phyloP scores from a whole-genome alignment of 92 coral and sea anemone species.

The Pocillopora grandis region DNA sequence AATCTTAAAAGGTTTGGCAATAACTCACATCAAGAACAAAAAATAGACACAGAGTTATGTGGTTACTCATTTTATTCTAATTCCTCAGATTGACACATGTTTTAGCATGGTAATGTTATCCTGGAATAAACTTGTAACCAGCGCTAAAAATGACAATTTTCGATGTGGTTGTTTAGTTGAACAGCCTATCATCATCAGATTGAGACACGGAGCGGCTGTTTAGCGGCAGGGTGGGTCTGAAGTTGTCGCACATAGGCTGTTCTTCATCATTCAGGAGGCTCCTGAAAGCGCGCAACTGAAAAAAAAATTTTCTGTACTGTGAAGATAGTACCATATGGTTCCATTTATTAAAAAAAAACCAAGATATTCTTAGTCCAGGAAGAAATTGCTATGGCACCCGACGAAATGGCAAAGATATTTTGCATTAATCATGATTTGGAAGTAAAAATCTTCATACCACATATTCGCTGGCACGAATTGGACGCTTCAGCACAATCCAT shows the following conservation, averaged over 20 bases:
- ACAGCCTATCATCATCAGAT: not conserved
- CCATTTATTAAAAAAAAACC: too few species aligned
- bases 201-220: slow-evolving; percentile 53
- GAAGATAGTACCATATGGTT: too few species aligned
- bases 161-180: too few species aligned
- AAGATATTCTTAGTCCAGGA: too few species aligned
- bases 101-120: too few species aligned
- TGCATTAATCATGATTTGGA: not conserved
- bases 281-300: slow-evolving; percentile 10
- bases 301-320: not conserved
- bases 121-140: too few species aligned
- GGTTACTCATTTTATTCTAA: too few species aligned
- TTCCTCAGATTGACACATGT: too few species aligned
- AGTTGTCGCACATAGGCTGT: slow-evolving; percentile 74
- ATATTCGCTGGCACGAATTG: not conserved
- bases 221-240: slow-evolving; percentile 63
- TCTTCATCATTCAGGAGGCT: not conserved
- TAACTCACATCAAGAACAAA: too few species aligned
- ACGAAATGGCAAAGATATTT: not conserved
- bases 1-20: too few species aligned
- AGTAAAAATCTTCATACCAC: slow-evolving; percentile 14
- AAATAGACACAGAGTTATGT: too few species aligned
- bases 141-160: too few species aligned
- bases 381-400: not conserved
- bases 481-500: slow-evolving; percentile 38